These are phyloP conservation scores for Malurus elegans DNA, from an alignment of 2,113 vertebrate genomes.

Conservation along the genomic window DNA sequence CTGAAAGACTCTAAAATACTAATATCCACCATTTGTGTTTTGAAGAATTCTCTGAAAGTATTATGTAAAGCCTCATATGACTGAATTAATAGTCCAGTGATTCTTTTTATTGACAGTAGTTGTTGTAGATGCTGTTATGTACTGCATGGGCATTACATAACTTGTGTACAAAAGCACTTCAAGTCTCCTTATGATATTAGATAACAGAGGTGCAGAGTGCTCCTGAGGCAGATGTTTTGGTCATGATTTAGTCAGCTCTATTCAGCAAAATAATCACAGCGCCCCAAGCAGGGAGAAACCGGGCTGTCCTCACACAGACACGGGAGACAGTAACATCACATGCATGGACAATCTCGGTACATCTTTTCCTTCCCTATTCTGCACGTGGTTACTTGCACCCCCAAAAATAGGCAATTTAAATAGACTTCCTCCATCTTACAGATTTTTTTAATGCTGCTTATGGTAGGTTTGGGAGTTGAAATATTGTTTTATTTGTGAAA, in stretches of 20 bases:
- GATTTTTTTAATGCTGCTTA: background rate
- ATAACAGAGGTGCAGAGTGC: background rate
- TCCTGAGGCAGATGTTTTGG: background rate
- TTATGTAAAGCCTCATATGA: background rate
- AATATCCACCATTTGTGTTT: background rate
- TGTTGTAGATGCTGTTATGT: background rate
- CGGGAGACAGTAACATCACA: accelerated
- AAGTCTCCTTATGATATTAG: background rate
- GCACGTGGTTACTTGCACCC: accelerated
- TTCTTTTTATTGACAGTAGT: background rate
- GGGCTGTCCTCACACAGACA: background rate
- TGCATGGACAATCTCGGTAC: accelerated
- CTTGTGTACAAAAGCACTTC: background rate
- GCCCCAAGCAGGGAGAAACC: background rate
- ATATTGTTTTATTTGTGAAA: background rate
- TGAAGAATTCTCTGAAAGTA: background rate
- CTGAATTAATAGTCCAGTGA: background rate
- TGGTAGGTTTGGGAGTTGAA: background rate
- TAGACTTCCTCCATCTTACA: background rate
- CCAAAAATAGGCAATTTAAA: background rate
- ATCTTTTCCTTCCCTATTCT: background rate
- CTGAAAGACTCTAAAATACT: background rate
- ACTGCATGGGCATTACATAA: background rate
- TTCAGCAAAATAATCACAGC: background rate
- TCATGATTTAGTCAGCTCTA: background rate